phyloP scores from a whole-genome alignment of 1,140 invertebrate genomes.

The Tribolium castaneum region DNA sequence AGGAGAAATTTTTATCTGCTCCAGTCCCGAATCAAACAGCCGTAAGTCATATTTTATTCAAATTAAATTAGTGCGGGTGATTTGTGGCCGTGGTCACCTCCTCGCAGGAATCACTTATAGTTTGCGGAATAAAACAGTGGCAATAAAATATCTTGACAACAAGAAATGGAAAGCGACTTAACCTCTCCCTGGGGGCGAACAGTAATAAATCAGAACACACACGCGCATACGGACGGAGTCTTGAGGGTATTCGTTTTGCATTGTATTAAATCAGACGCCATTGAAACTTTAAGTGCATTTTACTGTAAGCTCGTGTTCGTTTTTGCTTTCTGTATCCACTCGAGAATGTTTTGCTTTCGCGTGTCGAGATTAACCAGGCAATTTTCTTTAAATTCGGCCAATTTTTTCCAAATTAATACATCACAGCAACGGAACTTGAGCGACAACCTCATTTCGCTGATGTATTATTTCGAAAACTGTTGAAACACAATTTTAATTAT shows the following conservation, averaged over 20 bases:
- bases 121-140: slow-evolving; percentile 28
- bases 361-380: not conserved
- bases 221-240: slow-evolving; percentile 14
- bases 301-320: slow-evolving; percentile 31
- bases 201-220: slow-evolving; percentile 33
- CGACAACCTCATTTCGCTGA: slow-evolving; percentile 14
- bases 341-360: slow-evolving; percentile 17
- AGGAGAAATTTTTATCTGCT: not conserved
- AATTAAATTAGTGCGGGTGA: not conserved
- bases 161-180: slow-evolving; percentile 34
- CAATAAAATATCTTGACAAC: slow-evolving; percentile 34
- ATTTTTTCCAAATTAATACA: slow-evolving; percentile 18
- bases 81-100: not conserved
- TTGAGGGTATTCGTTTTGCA: slow-evolving; percentile 38
- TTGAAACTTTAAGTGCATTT: slow-evolving; percentile 44
- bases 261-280: slow-evolving; percentile 41
- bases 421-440: not conserved
- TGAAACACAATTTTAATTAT: slow-evolving; percentile 25
- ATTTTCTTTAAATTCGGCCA: slow-evolving; percentile 1
- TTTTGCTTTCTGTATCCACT: slow-evolving; percentile 2
- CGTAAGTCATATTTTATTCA: not conserved
- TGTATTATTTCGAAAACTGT: not conserved
- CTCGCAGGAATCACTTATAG: slow-evolving; percentile 5
- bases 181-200: slow-evolving; percentile 28
- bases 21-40: not conserved